Evolutionary conservation across 2,113 vertebrate genomes (phyloP), one percentile per base, ranked within the genome.

Genomic region (Melanotaenia duboulayi): DNA sequence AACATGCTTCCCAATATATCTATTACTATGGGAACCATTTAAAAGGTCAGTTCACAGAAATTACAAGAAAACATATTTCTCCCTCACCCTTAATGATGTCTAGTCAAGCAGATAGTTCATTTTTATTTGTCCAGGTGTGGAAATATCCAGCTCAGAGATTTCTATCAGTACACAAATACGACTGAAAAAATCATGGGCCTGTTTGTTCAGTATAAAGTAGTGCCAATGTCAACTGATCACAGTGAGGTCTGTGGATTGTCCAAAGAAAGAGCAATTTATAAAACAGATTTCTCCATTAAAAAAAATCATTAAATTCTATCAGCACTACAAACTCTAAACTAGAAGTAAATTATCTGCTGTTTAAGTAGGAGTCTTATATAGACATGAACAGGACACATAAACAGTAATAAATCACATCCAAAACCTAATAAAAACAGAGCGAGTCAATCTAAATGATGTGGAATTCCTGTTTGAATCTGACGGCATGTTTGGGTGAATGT

Each of bases 181-280:
- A 39, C 20, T 49, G 14, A 37, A 22, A 35, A 4, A 11, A 16
- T n/a, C n/a, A n/a, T n/a, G n/a, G 12, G 19, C 19, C 17, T 64
- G 14, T 71, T 77, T 67, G 17, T 74, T 42, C 16, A 39, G 25
- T 10, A 40, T 11, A 70, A 76, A 57, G 39, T 49, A n/a, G 14
- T 40, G 67, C 55, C 52, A 68, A 24, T 52, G 25, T 50, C 76
- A 82, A 68, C 40, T 35, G 40, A 62, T 68, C 42, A 56, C 54
- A 75, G 24, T 5, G 6, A 61, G 54, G 13, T 63, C 39, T 65
- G 59, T n/a, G 12, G 37, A 71, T 67, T 63, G 73, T 70, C 65
- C 44, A 25, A 5, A 44, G 35, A 24, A 64, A 64, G 51, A 65
- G 57, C 17, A 46, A 48, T 50, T 81, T 66, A 40, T 52, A 57